Evolutionary conservation across 1,140 invertebrate species (phyloP).

Genomic region (Meloidogyne floridensis): DNA sequence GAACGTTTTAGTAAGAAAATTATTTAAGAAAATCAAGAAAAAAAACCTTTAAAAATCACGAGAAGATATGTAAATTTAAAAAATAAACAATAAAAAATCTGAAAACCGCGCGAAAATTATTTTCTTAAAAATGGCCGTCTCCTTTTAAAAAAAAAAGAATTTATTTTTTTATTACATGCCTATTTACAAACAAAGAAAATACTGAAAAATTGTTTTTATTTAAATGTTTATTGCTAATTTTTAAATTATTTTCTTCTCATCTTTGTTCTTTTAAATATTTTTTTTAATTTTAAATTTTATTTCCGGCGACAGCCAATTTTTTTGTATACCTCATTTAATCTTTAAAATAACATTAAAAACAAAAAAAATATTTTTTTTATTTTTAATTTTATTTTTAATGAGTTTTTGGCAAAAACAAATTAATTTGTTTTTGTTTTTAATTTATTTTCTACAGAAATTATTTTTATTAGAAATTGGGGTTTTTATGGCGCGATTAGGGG

Average conservation of each 20-base stretch:
- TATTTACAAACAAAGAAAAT: background rate
- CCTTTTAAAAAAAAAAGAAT: background rate
- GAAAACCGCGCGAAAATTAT: background rate
- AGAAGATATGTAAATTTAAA: background rate
- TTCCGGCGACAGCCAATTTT: background rate
- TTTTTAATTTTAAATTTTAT: background rate
- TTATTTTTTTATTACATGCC: background rate
- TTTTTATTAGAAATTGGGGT: background rate
- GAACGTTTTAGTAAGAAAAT: no score
- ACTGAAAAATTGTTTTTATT: background rate
- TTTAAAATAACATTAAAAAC: background rate
- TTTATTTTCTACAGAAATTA: background rate
- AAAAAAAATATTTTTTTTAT: background rate
- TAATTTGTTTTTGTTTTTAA: slow-evolving; percentile 2
- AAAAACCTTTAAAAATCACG: background rate
- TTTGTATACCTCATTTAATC: background rate
- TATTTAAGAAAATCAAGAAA: background rate
- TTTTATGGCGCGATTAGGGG: no score
- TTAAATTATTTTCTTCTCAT: background rate
- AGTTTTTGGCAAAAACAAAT: background rate
- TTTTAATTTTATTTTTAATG: background rate
- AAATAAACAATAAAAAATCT: background rate
- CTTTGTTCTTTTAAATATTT: background rate
- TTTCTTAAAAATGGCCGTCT: no score
- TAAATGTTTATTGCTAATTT: background rate